Percentiles rank a stretch among this genome's conserved stretches.
Conservation (phyloP, 92 coral and sea anemone species). For the Epizoanthus scotinus region DNA sequence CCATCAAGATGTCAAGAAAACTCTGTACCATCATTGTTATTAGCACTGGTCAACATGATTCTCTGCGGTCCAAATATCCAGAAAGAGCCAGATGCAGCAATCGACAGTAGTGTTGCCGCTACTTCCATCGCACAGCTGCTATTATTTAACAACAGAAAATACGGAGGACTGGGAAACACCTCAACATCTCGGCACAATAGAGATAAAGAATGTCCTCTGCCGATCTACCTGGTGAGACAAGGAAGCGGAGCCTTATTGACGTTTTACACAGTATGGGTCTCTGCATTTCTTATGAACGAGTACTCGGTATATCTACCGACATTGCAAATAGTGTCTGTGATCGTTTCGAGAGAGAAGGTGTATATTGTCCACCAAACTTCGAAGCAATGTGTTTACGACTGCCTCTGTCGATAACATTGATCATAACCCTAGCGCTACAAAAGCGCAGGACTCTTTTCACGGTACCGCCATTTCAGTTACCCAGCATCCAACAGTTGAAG, state of each 20-base stretch:
- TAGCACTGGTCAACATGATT: slow-evolving; percentile 40
- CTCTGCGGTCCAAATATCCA: slow-evolving; percentile 27
- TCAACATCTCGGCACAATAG: slow-evolving; percentile 39
- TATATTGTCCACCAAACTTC: slow-evolving; percentile 54
- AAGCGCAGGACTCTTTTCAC: slow-evolving; percentile 42
- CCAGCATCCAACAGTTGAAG: slow-evolving; percentile 38
- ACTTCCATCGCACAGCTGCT: slow-evolving; percentile 25
- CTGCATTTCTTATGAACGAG: slow-evolving; percentile 49
- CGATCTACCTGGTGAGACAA: slow-evolving; percentile 42
- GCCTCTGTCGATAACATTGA: slow-evolving; percentile 53
- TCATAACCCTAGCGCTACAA: slow-evolving; percentile 49
- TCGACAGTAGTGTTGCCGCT: neutral
- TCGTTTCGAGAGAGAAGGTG: slow-evolving; percentile 47
- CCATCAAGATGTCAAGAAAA: slow-evolving; percentile 22
- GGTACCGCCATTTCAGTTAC: slow-evolving; percentile 45
- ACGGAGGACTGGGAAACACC: neutral
- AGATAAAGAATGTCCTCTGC: slow-evolving; percentile 44
- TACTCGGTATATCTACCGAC: slow-evolving; percentile 37
- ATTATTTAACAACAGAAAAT: slow-evolving; percentile 18
- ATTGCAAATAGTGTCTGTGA: slow-evolving; percentile 48
- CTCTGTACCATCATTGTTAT: slow-evolving; percentile 27
- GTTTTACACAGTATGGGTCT: slow-evolving; percentile 43
- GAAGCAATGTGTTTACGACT: slow-evolving; percentile 46
- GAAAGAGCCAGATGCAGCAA: slow-evolving; percentile 11
- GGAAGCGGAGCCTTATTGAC: slow-evolving; percentile 52